A percentile compares a stretch with the other conserved stretches of the same genome.
phyloP scores from a whole-genome alignment of 2,113 vertebrate genomes.

The Monarcha castaneiventris region DNA sequence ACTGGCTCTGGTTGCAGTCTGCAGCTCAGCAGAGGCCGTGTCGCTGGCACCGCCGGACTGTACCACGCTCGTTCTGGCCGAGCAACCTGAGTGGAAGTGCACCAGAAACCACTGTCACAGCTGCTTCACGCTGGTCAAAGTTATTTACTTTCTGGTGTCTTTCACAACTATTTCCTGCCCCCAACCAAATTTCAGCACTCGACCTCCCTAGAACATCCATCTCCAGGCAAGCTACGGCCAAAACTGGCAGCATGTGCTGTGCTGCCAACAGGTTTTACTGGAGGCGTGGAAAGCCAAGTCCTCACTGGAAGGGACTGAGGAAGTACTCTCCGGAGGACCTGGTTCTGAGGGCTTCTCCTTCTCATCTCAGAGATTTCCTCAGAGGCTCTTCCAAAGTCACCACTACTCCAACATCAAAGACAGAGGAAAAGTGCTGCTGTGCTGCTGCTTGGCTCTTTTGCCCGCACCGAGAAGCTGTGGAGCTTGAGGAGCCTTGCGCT shows the following conservation, averaged over 20 bases:
- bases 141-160: background rate
- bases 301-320: background rate
- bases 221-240: background rate
- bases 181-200: background rate
- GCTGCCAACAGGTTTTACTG: background rate
- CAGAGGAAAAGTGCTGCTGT: background rate
- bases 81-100: background rate
- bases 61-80: fast-evolving
- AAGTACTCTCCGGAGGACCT: background rate
- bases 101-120: background rate
- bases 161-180: background rate
- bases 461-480: background rate
- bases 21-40: background rate
- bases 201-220: background rate
- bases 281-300: background rate
- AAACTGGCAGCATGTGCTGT: background rate
- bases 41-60: fast-evolving
- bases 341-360: background rate
- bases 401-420: background rate
- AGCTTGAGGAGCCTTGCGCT: background rate
- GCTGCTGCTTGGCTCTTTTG: background rate
- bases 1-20: fast-evolving
- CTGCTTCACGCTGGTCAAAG: background rate
- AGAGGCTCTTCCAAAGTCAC: background rate
- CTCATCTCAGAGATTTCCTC: background rate